Percentiles rank a stretch among this genome's conserved stretches.
Evolutionary conservation across 1,140 invertebrate species (phyloP).

Genomic region (Leguminivora glycinivorella): DNA sequence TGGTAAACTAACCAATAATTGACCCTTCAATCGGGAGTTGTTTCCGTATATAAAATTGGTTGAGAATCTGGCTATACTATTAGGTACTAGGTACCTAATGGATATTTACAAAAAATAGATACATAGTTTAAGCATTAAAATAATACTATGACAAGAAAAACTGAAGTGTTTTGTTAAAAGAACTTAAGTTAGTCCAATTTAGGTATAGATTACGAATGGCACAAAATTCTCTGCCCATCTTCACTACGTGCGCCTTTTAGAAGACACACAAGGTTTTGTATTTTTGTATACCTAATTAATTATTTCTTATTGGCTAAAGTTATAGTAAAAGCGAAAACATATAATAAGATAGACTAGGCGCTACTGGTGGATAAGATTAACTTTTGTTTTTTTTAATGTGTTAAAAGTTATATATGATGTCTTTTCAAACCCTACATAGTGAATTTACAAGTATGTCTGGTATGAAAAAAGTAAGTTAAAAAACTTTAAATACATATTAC

Average conservation of each 20-base stretch:
- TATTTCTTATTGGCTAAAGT: neutral
- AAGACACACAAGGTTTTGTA: neutral
- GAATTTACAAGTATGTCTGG: neutral
- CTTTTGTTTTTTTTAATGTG: neutral
- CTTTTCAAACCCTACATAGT: neutral
- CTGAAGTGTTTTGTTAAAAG: neutral
- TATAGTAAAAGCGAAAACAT: neutral
- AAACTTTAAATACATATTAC: neutral
- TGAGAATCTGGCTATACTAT: too few species aligned
- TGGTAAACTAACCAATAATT: neutral
- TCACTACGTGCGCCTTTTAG: neutral
- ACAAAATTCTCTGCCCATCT: slow-evolving; percentile 2
- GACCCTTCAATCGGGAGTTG: too few species aligned
- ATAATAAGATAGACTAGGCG: neutral
- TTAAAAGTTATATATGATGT: too few species aligned
- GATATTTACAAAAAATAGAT: neutral
- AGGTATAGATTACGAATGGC: neutral
- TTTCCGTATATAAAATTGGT: too few species aligned
- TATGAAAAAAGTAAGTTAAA: neutral
- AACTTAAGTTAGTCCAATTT: neutral
- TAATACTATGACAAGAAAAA: neutral
- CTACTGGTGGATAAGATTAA: neutral
- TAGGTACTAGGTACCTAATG: too few species aligned
- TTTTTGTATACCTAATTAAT: neutral
- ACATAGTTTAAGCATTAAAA: neutral